Evolutionary conservation across 2,113 vertebrate genomes (phyloP).

Genomic region (Phrynosoma platyrhinos): DNA sequence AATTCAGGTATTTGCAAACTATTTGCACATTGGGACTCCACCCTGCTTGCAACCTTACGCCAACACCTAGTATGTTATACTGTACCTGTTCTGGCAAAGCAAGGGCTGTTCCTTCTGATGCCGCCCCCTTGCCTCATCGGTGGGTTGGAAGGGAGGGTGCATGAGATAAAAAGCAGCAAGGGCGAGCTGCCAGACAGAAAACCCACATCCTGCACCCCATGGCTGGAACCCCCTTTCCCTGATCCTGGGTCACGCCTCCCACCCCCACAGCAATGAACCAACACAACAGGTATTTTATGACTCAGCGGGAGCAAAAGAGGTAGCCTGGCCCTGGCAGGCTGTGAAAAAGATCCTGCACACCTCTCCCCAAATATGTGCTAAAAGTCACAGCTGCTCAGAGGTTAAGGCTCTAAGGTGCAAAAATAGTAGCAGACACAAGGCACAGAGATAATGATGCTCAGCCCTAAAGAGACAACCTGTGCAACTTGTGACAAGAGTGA

Average conservation of each 20-base stretch:
- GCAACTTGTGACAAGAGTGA: background rate
- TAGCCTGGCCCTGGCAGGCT: background rate
- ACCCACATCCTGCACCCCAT: background rate
- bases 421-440: background rate
- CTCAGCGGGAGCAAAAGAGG: background rate
- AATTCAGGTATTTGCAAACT: background rate
- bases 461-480: background rate
- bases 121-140: background rate
- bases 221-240: background rate
- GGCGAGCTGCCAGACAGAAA: background rate
- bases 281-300: background rate
- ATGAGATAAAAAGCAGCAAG: too few relatives aligned
- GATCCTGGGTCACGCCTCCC: background rate
- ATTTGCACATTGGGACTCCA: background rate
- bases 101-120: background rate
- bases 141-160: background rate
- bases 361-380: conserved; percentile 4
- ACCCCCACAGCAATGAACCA: background rate
- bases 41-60: background rate
- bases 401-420: conserved; percentile 2
- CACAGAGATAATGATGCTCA: too few relatives aligned
- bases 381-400: conserved; percentile 14
- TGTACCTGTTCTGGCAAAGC: background rate
- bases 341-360: background rate
- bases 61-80: background rate